Evolutionary conservation across 2,113 vertebrate genomes (phyloP).

Genomic region (Rhea pennata): DNA sequence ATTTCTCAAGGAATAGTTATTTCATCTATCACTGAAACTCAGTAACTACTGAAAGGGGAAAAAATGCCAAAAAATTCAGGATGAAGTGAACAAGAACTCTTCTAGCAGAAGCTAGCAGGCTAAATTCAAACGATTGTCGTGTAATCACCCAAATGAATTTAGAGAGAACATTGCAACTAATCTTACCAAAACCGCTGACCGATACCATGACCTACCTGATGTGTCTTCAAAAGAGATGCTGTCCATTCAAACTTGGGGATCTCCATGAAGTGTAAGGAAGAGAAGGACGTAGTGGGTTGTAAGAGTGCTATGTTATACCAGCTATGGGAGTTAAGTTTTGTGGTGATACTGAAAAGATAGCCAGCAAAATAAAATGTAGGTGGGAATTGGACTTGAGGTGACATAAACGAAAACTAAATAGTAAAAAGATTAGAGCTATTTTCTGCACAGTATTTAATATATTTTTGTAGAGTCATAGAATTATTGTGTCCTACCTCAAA

Average conservation of each 20-base stretch:
- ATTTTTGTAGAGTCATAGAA: not conserved
- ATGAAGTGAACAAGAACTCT: not conserved
- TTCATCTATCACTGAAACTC: not conserved
- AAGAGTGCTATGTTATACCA: not conserved
- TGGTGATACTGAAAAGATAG: not conserved
- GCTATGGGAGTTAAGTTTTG: not conserved
- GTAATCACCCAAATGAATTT: not conserved
- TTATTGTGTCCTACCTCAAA: not conserved
- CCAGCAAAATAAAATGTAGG: not conserved
- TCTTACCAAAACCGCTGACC: not conserved
- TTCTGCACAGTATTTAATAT: not conserved
- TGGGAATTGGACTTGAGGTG: not conserved
- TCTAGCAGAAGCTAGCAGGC: not conserved
- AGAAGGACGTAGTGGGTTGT: not conserved
- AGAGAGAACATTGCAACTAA: not conserved
- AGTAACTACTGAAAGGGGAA: not conserved
- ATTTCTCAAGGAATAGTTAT: not conserved
- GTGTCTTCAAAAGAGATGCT: not conserved
- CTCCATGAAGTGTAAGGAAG: not conserved
- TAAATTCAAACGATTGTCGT: not conserved
- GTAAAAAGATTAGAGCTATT: not conserved
- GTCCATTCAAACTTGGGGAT: not conserved
- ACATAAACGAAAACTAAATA: not conserved
- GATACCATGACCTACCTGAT: not conserved
- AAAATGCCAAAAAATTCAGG: not conserved